phyloP scores from a whole-genome alignment of 2,113 vertebrate species.

The Oryzias woworae region DNA sequence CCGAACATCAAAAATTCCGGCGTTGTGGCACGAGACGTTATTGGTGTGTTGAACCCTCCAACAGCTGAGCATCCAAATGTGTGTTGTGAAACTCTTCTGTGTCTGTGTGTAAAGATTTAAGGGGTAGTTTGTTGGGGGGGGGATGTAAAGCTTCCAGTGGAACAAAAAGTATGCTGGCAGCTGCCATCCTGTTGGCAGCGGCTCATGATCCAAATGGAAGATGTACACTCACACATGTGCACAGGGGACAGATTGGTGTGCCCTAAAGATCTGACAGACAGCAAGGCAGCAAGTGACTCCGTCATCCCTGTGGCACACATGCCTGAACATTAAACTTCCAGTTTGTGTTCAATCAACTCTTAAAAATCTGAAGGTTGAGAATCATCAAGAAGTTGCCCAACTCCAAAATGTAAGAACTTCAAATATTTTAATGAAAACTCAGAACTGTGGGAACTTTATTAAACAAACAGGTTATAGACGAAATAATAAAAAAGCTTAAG shows the following conservation, averaged over 20 bases:
- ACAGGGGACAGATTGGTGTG: conserved; percentile 17
- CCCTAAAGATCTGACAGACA: conserved; percentile 50
- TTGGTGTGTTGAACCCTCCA: conserved; percentile 45
- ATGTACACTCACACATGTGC: conserved; percentile 43
- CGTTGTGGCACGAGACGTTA: conserved; percentile 50
- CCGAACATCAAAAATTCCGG: conserved; percentile 14
- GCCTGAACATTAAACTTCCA: background rate
- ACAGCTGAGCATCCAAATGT: conserved; percentile 66
- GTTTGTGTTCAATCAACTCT: background rate
- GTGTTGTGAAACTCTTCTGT: conserved; percentile 11
- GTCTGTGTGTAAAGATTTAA: conserved; percentile 21
- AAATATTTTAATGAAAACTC: background rate
- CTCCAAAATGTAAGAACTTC: no score
- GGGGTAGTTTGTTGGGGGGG: conserved; percentile 10
- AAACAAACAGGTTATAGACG: background rate
- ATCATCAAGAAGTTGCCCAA: no score
- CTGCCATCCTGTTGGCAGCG: conserved; percentile 61
- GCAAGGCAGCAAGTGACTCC: conserved; percentile 14
- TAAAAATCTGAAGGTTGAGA: background rate
- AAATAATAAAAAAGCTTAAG: background rate
- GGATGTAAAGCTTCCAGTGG: conserved; percentile 34
- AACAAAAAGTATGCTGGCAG: conserved; percentile 77
- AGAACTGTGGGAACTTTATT: background rate
- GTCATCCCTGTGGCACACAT: conserved; percentile 1
- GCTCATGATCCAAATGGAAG: conserved; percentile 57